Conservation (phyloP, 2,888 invertebrate species). For the Dioctria rufipes region DNA sequence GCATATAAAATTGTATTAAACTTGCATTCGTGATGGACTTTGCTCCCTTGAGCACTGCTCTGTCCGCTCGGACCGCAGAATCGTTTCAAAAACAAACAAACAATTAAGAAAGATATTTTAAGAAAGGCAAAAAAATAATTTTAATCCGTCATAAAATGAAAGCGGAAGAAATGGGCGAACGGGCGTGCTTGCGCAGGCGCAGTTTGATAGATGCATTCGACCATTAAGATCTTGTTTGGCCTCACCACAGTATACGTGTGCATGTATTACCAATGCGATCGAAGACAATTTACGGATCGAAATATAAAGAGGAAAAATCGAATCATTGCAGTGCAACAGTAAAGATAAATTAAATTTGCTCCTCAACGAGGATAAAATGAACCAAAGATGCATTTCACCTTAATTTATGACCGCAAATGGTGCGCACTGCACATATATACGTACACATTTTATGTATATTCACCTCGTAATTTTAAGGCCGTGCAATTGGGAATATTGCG, state of each 20-base stretch:
- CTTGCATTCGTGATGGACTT: conserved; percentile 9
- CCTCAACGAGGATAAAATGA: conserved; percentile 36
- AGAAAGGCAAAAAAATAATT: conserved; percentile 25
- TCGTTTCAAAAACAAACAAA: conserved; percentile 1
- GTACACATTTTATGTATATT: neutral
- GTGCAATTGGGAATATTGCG: neutral
- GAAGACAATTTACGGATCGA: neutral
- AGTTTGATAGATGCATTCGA: conserved; percentile 32
- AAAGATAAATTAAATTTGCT: conserved; percentile 37
- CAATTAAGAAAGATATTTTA: conserved; percentile 4
- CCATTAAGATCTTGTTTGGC: conserved; percentile 8
- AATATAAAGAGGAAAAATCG: neutral
- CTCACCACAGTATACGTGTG: neutral
- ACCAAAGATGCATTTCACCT: conserved; percentile 38
- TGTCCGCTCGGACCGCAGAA: neutral
- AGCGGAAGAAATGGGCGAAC: conserved; percentile 17
- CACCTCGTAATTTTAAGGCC: neutral
- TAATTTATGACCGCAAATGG: conserved; percentile 43
- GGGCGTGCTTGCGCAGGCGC: neutral
- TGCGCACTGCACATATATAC: neutral
- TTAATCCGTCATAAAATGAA: conserved; percentile 47
- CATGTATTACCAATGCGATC: neutral
- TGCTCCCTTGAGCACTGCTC: neutral
- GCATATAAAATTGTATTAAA: neutral
- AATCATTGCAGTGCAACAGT: neutral